phyloP scores from a whole-genome alignment of 2,888 invertebrate species.

The Drosophila conformis region DNA sequence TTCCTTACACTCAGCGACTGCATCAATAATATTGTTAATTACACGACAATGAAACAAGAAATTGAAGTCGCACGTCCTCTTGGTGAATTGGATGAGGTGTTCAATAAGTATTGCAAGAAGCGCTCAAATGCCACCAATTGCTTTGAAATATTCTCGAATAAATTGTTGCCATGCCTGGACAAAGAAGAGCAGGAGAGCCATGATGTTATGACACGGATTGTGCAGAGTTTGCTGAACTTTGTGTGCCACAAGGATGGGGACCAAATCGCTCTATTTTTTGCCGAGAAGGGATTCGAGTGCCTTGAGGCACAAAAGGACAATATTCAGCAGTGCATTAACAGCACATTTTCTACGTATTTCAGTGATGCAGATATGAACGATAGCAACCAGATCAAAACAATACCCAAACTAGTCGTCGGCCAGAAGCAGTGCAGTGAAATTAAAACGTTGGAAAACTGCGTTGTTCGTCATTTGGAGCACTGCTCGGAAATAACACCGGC shows the following conservation, averaged over 20 bases:
- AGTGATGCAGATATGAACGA: conserved; percentile 84
- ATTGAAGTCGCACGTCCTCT: conserved; percentile 89
- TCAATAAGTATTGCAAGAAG: conserved; percentile 90
- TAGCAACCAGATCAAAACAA: conserved; percentile 84
- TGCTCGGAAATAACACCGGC: conserved; percentile 83
- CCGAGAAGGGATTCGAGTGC: conserved; percentile 93
- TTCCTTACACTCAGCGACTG: conserved; percentile 86
- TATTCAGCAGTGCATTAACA: conserved; percentile 88
- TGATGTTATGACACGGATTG: conserved; percentile 88
- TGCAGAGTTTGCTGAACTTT: conserved; percentile 90
- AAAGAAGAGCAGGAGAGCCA: conserved; percentile 87
- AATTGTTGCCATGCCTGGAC: conserved; percentile 88
- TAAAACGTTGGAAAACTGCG: conserved; percentile 74
- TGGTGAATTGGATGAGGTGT: conserved; percentile 89
- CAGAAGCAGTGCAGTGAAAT: conserved; percentile 85
- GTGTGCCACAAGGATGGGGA: conserved; percentile 93
- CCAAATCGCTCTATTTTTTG: conserved; percentile 92
- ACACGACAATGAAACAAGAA: conserved; percentile 87
- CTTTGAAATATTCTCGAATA: conserved; percentile 86
- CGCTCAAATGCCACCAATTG: conserved; percentile 85
- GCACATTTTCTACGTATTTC: conserved; percentile 86
- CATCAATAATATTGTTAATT: conserved; percentile 87
- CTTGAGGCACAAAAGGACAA: conserved; percentile 87
- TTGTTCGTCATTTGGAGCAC: conserved; percentile 78
- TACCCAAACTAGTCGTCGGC: conserved; percentile 88